These are phyloP conservation scores for Sapayoa aenigma DNA, from an alignment of 2,113 vertebrate species.

Conservation along the genomic window DNA sequence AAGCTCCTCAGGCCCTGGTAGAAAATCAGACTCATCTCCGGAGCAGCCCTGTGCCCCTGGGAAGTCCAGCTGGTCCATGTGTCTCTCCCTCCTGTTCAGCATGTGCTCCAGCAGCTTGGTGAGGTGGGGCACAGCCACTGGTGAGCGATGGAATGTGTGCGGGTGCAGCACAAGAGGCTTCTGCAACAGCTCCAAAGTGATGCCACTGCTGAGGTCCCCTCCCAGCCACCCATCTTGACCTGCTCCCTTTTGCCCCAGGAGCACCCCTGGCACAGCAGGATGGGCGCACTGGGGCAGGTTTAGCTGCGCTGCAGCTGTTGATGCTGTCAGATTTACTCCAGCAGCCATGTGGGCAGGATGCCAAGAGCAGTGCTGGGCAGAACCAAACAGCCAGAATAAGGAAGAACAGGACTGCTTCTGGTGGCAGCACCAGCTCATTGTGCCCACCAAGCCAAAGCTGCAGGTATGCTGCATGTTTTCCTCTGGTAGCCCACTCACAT, in stretches of 20 bases:
- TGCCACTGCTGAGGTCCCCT: not conserved
- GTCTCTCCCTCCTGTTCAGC: not conserved
- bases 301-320: rapidly evolving
- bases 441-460: not conserved
- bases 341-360: not conserved
- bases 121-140: not conserved
- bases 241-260: not conserved
- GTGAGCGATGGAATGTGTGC: rapidly evolving
- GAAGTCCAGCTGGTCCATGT: not conserved
- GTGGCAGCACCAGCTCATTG: not conserved
- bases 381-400: rapidly evolving
- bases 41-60: too few species aligned
- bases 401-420: not conserved
- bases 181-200: not conserved
- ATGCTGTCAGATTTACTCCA: not conserved
- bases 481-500: not conserved
- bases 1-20: not conserved
- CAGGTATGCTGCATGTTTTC: not conserved
- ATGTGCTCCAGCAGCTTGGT: not conserved
- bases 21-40: not conserved
- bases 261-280: not conserved
- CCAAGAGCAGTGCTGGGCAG: rapidly evolving
- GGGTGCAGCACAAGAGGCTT: not conserved
- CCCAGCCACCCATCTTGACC: rapidly evolving
- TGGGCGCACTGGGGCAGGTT: not conserved